Evolutionary conservation across 1,140 invertebrate species (phyloP).

Genomic region (Ostrea edulis): DNA sequence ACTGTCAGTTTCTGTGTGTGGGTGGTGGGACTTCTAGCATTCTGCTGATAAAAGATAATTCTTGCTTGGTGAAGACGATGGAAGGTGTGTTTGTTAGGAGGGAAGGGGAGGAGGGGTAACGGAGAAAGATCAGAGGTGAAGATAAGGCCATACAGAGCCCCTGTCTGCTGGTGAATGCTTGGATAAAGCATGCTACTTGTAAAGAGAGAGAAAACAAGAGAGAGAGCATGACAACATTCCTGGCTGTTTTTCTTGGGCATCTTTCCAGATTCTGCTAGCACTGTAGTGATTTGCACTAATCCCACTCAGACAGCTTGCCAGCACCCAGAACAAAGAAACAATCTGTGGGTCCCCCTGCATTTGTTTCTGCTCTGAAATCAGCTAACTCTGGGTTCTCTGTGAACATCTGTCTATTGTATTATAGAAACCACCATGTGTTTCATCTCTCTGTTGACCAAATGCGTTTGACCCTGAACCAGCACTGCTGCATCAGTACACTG

Average conservation of each 20-base stretch:
- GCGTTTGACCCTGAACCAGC: no score
- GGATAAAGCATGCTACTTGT: conserved; percentile 15
- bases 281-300: conserved; percentile 25
- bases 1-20: background rate
- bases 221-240: conserved; percentile 26
- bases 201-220: background rate
- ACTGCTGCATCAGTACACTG: background rate
- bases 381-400: background rate
- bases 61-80: background rate
- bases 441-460: no score
- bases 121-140: background rate
- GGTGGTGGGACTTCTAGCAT: background rate
- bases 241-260: conserved; percentile 12
- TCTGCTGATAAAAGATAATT: background rate
- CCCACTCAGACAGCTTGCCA: conserved; percentile 14
- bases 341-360: background rate
- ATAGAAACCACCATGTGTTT: no score
- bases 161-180: background rate
- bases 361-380: background rate
- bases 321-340: conserved; percentile 13
- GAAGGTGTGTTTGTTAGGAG: background rate
- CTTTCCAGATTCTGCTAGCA: background rate
- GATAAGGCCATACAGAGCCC: background rate
- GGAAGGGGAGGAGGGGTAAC: no score
- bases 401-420: conserved; percentile 1